Evolutionary conservation across 2,797 vertebrate species (phyloP).

Genomic region (Euthynnus affinis): DNA sequence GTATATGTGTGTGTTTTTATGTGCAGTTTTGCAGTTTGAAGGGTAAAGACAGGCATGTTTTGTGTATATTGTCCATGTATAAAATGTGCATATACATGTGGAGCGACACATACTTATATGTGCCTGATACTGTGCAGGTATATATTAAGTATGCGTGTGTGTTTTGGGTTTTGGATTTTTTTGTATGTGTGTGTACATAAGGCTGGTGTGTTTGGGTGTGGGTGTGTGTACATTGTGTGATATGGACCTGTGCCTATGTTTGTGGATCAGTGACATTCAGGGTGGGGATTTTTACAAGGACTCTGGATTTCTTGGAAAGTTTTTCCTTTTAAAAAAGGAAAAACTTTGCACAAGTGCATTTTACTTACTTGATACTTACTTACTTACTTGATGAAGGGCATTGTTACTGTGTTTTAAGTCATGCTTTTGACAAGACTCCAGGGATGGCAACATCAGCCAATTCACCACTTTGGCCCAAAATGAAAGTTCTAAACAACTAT

Average conservation of each 20-base stretch:
- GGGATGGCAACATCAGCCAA: not conserved
- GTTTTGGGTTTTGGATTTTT: too few relatives aligned
- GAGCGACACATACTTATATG: not conserved
- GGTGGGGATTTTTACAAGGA: conserved; percentile 47
- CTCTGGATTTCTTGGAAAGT: conserved; percentile 35
- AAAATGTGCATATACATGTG: not conserved
- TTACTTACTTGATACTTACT: too few relatives aligned
- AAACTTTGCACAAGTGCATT: conserved; percentile 5
- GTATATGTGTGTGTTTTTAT: conserved; percentile 15
- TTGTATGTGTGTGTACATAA: not conserved
- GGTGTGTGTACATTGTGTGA: conserved; percentile 48
- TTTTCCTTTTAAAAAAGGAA: conserved; percentile 39
- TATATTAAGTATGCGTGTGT: not conserved
- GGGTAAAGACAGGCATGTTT: conserved; percentile 16
- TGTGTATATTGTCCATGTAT: conserved; percentile 2
- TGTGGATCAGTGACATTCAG: conserved; percentile 49
- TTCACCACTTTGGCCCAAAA: too few relatives aligned
- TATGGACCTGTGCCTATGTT: conserved; percentile 27
- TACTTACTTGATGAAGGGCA: not conserved
- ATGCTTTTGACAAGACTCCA: too few relatives aligned
- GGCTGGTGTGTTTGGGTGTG: conserved; percentile 11
- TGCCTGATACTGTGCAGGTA: not conserved
- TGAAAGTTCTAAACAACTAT: not conserved
- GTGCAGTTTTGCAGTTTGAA: conserved; percentile 24
- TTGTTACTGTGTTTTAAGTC: not conserved